Evolutionary conservation across 2,797 vertebrate genomes (phyloP).

Genomic region (Remorina albescens): DNA sequence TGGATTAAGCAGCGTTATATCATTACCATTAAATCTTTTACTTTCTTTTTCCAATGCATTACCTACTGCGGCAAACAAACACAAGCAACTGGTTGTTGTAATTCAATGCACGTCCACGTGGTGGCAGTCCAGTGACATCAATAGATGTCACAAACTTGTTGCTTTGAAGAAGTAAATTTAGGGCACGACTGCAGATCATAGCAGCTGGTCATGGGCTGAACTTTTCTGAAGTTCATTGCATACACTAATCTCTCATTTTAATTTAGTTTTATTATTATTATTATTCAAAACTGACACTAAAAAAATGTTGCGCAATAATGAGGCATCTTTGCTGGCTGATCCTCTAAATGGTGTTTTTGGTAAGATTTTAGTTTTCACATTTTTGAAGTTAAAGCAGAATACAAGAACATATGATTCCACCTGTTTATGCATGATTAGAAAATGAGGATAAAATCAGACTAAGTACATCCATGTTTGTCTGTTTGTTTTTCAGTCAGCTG

Average conservation of each 20-base stretch:
- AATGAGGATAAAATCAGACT: background rate
- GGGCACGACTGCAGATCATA: background rate
- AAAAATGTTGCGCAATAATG: background rate
- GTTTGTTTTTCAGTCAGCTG: background rate
- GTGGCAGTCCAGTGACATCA: conserved; percentile 71
- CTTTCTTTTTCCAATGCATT: background rate
- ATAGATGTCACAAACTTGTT: conserved; percentile 61
- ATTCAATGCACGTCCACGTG: conserved; percentile 62
- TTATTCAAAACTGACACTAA: background rate
- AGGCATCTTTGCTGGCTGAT: background rate
- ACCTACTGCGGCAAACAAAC: background rate
- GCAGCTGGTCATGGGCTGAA: background rate
- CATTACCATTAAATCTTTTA: background rate
- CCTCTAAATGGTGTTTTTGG: background rate
- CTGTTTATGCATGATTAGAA: background rate
- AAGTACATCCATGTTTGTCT: background rate
- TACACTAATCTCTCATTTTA: too few species aligned
- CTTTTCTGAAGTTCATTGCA: background rate
- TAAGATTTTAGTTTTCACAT: conserved; percentile 8
- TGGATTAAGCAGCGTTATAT: background rate
- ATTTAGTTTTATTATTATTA: too few species aligned
- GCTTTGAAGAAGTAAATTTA: conserved; percentile 21
- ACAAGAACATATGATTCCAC: background rate
- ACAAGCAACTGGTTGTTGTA: conserved; percentile 50
- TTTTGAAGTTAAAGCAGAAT: background rate